Percentiles rank a stretch among this genome's conserved stretches.
Conservation (phyloP, 2,113 vertebrate species). For the Psittacula cyanocephala region DNA sequence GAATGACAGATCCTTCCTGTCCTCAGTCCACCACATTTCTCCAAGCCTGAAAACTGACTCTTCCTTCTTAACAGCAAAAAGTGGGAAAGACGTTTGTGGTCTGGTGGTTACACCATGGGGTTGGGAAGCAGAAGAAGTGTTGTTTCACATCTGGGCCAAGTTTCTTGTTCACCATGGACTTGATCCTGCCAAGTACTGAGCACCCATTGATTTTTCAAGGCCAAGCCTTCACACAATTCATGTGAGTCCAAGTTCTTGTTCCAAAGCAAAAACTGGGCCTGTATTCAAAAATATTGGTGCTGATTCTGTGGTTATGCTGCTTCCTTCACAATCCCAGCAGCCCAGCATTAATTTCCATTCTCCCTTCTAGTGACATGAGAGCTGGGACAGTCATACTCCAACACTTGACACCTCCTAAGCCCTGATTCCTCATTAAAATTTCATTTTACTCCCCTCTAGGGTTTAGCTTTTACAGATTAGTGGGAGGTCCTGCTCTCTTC, state of each 20-base stretch:
- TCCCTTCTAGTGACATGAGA: neutral
- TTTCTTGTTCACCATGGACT: constrained; percentile 35
- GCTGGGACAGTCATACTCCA: neutral
- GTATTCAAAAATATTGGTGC: constrained; percentile 35
- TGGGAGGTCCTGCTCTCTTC: constrained; percentile 37
- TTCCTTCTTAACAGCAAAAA: constrained; percentile 60
- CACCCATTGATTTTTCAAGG: constrained; percentile 53
- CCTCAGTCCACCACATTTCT: constrained; percentile 38
- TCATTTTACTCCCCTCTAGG: neutral
- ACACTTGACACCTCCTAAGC: constrained; percentile 22
- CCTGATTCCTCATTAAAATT: neutral
- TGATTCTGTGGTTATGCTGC: constrained; percentile 52
- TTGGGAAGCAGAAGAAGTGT: constrained; percentile 11
- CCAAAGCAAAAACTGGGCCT: constrained; percentile 50
- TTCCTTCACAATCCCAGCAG: constrained; percentile 31
- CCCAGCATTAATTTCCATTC: constrained; percentile 37
- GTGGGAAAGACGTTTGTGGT: constrained; percentile 60
- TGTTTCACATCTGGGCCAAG: constrained; percentile 34
- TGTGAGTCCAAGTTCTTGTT: constrained; percentile 57
- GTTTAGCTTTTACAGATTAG: constrained; percentile 8
- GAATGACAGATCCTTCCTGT: constrained; percentile 62
- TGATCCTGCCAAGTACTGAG: constrained; percentile 42
- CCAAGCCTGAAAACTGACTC: constrained; percentile 46
- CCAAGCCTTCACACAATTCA: constrained; percentile 44
- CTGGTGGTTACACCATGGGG: constrained; percentile 13